Evolutionary conservation across 2,113 vertebrate genomes (phyloP).

Genomic region (Pelusios castaneus): DNA sequence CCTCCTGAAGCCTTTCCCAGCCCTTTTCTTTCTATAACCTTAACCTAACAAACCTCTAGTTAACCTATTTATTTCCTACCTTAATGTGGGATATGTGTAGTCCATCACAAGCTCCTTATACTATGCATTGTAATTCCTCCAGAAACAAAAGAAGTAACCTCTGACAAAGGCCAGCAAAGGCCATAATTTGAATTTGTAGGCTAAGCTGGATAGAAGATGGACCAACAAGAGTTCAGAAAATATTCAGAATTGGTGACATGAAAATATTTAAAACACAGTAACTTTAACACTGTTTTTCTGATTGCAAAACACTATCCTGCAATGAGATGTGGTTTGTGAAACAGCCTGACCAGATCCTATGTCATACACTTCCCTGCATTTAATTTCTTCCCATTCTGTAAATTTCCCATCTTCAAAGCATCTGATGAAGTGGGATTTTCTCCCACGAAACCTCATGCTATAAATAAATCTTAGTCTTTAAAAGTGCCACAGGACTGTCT

Average conservation of each 20-base stretch:
- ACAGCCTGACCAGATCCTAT: too few species aligned
- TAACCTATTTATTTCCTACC: not conserved
- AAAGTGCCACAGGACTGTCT: too few species aligned
- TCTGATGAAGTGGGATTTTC: too few species aligned
- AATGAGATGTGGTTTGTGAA: not conserved
- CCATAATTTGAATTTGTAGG: too few species aligned
- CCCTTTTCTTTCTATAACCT: not conserved
- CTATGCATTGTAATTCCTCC: not conserved
- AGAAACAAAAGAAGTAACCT: not conserved
- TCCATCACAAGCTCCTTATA: not conserved
- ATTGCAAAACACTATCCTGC: not conserved
- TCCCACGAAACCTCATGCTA: too few species aligned
- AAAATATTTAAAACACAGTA: not conserved
- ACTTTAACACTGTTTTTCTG: not conserved
- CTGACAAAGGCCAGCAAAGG: not conserved
- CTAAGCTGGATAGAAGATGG: not conserved
- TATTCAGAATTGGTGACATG: not conserved
- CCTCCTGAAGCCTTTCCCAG: not conserved
- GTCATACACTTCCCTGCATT: too few species aligned
- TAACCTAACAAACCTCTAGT: not conserved
- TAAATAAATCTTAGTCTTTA: too few species aligned
- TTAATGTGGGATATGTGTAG: not conserved
- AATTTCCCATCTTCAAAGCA: too few species aligned
- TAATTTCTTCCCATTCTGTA: too few species aligned
- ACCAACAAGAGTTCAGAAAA: not conserved